Evolutionary conservation across 2,888 invertebrate genomes (phyloP).

Genomic region (Dolichopus griseipennis): DNA sequence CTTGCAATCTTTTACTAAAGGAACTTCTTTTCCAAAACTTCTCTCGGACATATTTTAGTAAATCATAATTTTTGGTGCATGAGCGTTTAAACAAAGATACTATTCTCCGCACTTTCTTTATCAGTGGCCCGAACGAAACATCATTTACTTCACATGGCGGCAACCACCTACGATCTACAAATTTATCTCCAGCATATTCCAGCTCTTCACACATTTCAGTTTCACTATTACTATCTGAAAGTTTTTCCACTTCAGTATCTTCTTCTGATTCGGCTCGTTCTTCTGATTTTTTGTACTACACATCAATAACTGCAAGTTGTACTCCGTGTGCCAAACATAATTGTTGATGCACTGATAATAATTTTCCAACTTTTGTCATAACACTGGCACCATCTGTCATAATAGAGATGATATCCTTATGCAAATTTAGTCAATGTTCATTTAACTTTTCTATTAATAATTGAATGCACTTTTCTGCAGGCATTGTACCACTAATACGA

Average conservation of each 20-base stretch:
- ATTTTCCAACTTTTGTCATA: constrained; percentile 23
- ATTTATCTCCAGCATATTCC: background rate
- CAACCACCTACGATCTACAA: constrained; percentile 7
- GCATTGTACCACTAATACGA: constrained; percentile 16
- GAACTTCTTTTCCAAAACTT: constrained; percentile 17
- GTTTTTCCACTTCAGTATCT: constrained; percentile 9
- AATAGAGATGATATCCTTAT: background rate
- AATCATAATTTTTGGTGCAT: constrained; percentile 15
- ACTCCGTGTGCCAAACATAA: constrained; percentile 26
- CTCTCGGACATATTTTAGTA: constrained; percentile 17
- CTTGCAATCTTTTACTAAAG: constrained; percentile 20
- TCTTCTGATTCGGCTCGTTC: constrained; percentile 9
- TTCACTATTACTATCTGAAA: constrained; percentile 9
- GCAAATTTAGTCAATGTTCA: constrained; percentile 19
- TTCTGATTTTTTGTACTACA: constrained; percentile 22
- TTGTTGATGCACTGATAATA: constrained; percentile 22
- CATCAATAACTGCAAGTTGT: constrained; percentile 24
- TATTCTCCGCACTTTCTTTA: constrained; percentile 12
- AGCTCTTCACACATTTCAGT: constrained; percentile 7
- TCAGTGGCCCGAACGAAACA: constrained; percentile 8
- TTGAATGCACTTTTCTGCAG: constrained; percentile 13
- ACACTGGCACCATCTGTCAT: constrained; percentile 15
- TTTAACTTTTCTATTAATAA: constrained; percentile 21
- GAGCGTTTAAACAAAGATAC: constrained; percentile 12
- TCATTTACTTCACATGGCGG: constrained; percentile 7